Percentiles rank a stretch among this genome's conserved stretches.
These are phyloP conservation scores for Cerastis leucographa DNA, from an alignment of 2,888 invertebrate species.

Conservation along the genomic window DNA sequence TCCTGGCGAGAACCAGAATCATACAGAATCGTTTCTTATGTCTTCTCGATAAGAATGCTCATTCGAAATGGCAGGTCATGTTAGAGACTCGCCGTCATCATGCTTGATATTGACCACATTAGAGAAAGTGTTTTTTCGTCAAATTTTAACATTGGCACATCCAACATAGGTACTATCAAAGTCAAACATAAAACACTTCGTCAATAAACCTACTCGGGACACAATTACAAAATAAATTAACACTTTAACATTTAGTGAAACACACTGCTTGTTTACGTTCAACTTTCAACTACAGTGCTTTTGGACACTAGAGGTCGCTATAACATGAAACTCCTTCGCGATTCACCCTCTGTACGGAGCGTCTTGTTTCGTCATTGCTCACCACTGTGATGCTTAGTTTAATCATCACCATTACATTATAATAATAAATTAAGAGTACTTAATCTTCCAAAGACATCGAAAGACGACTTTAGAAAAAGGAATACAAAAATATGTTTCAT, in stretches of 20 bases:
- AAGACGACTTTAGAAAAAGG: constrained; percentile 21
- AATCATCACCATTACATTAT: constrained; percentile 10
- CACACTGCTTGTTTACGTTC: constrained; percentile 17
- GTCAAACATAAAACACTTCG: constrained; percentile 10
- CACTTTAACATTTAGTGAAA: constrained; percentile 39
- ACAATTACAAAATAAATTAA: constrained; percentile 62
- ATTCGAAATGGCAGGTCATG: neutral
- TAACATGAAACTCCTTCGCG: constrained; percentile 5
- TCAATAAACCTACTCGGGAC: constrained; percentile 25
- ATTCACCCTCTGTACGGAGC: constrained; percentile 11
- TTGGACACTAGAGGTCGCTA: constrained; percentile 61
- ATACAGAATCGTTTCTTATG: neutral
- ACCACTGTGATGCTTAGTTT: constrained; percentile 1
- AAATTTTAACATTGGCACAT: constrained; percentile 12
- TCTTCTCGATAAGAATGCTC: neutral
- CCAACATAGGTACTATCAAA: constrained; percentile 9
- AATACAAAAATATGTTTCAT: constrained; percentile 56
- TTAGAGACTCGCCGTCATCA: neutral
- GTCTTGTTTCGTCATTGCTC: constrained; percentile 6
- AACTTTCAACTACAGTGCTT: constrained; percentile 18
- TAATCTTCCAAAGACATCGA: constrained; percentile 24
- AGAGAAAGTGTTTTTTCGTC: neutral
- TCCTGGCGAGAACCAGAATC: constrained; percentile 12
- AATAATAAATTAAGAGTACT: constrained; percentile 48
- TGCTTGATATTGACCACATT: neutral